Base-by-base conservation (phyloP, 2,797 vertebrate genomes). In the Pelochelys cantorii region DNA sequence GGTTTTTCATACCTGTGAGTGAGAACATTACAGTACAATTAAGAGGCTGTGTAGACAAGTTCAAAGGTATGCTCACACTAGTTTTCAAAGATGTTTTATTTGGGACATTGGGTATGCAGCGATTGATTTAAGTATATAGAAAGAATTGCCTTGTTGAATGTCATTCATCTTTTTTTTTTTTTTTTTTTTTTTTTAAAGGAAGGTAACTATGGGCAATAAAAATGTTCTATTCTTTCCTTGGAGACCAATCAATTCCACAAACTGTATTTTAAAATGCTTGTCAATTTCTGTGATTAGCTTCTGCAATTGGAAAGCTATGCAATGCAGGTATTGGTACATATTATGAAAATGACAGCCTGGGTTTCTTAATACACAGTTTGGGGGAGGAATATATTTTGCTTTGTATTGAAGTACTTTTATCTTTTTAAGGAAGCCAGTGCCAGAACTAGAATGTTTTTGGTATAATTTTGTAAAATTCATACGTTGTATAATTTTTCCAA, bases 381-480 rank as follows among this genome's bases (percentile, higher is more conserved):
- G 29, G 74, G 74, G 74, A 7, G 13, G 23, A 29, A 52, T 42
- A 15, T 29, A 77, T 77, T 77, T 77, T 77, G 25, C 6, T 34
- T 71, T 62, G 9, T 78, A 68, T 23, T 31, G 89, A 79, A 53
- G 60, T 60, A 1, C 0, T 5, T 7, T 1, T 1, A 71, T 83
- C 54, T 74, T 48, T 42, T 2, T 1, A 84, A 55, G 42, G 29
- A 17, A 42, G n/a, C 23, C 0, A 0, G 9, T 81, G 79, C 53
- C 0, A 0, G 85, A 86, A 9, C 11, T 31, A 37, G 52, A 18
- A 1, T 23, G 29, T 83, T 57, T 85, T 52, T 1, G 2, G 0
- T 0, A 27, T 85, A 1, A 31, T 54, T 89, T 34, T 85, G 75
- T 1, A 83, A 75, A 84, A 81, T 9, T 18, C 57, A 34, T 80